Base-by-base conservation (phyloP, 2,888 invertebrate species). In the Drosophila subsilvestris region DNA sequence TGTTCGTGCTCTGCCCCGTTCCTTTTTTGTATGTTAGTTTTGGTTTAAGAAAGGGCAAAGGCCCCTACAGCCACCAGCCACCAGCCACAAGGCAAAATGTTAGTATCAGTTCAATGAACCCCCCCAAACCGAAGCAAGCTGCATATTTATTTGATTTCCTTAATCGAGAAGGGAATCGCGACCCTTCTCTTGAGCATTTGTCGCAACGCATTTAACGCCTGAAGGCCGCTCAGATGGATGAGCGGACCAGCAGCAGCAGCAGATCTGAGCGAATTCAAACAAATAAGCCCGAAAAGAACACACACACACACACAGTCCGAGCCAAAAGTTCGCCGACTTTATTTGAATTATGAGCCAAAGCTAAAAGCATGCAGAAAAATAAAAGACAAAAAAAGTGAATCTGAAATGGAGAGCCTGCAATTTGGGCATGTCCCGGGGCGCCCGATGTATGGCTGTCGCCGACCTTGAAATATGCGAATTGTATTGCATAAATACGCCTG, bases 401-500 rank as follows among this genome's bases (percentile, higher is more conserved):
- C 89, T 90, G 79, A 80, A 89, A 84, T 71, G 57, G 76, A 88
- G 78, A 77, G 73, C 72, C 76, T 75, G 78, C 80, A 63, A 74
- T 76, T 74, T 73, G 49, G 71, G 61, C 58, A 81, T 72, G 73
- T 25, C 81, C 72, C 29, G 53, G 74, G 84, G 79, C 86, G 65
- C 58, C 59, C 37, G 37, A 14, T 70, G 47, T 53, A 22, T 47
- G 49, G 63, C 76, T 72, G 70, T 78, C 76, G 63, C 78, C 81
- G 90, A 90, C 90, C 90, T 90, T 90, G 90, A 90, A 90, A 88
- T 81, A 83, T 86, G 82, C 78, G 76, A 79, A 75, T 71, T 76
- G 75, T 77, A 79, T 79, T 80, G 80, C 90, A 90, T 89, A 90
- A 90, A 90, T 90, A 81, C 61, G 29, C 25, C 25, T 44, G 58